phyloP scores from a whole-genome alignment of 2,113 vertebrate genomes.

The Erythrocercus mccallii region DNA sequence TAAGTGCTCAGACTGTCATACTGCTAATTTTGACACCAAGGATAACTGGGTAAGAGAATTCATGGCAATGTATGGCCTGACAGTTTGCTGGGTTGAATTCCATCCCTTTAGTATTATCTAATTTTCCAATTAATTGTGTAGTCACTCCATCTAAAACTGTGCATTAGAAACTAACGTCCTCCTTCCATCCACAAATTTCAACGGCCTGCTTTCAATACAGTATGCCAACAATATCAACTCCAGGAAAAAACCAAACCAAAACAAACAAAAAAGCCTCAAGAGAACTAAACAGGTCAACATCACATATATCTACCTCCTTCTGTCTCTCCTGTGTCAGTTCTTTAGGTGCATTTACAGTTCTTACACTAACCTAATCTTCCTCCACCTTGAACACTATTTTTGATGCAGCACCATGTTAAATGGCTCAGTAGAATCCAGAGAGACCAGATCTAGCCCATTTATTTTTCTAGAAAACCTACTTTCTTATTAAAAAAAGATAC shows the following conservation, averaged over 20 bases:
- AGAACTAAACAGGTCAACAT: neutral
- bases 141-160: neutral
- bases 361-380: neutral
- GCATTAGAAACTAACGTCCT: neutral
- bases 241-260: neutral
- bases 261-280: neutral
- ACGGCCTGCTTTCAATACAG: neutral
- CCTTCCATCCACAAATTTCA: neutral
- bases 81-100: neutral
- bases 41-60: constrained; percentile 26
- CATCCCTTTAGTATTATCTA: neutral
- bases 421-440: neutral
- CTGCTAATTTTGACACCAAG: constrained; percentile 41
- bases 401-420: neutral
- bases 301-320: neutral
- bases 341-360: neutral
- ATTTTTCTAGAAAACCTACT: constrained; percentile 39
- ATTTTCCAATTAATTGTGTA: neutral
- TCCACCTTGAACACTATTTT: neutral
- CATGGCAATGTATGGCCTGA: neutral
- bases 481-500: constrained; percentile 39
- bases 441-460: constrained; percentile 10
- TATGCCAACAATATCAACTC: neutral
- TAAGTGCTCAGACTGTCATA: constrained; percentile 1
- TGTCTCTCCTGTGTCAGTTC: neutral